Percentiles rank a stretch among this genome's conserved stretches.
These are phyloP conservation scores for Scolopax mira DNA, from an alignment of 2,113 vertebrate species.

Conservation along the genomic window DNA sequence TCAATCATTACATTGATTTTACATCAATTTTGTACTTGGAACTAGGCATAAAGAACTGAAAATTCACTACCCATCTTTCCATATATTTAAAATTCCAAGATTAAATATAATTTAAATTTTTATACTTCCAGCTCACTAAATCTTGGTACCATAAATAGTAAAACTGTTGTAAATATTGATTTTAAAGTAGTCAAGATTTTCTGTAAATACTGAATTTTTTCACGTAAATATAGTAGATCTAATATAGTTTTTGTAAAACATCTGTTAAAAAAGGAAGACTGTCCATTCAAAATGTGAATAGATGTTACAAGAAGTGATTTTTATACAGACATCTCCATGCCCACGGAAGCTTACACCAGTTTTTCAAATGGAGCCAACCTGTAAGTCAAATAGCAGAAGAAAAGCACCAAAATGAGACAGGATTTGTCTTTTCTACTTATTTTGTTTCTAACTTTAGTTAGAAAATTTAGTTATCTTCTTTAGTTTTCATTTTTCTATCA, in stretches of 20 bases:
- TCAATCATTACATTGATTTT: conserved; percentile 12
- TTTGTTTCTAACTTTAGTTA: not conserved
- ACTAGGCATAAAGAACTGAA: not conserved
- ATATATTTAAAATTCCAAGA: conserved; percentile 16
- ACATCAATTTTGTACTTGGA: conserved; percentile 1
- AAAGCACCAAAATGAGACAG: not conserved
- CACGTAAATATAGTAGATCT: not conserved
- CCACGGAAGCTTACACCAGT: not conserved
- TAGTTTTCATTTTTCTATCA: not conserved
- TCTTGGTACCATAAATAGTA: not conserved
- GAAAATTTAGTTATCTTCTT: no score
- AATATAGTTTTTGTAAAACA: not conserved
- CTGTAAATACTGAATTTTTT: not conserved
- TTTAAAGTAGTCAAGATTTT: conserved; percentile 1
- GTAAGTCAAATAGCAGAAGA: not conserved
- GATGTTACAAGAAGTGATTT: not conserved
- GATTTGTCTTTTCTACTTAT: not conserved
- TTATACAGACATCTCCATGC: not conserved
- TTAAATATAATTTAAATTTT: not conserved
- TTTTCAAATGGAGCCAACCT: not conserved
- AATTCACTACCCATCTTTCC: not conserved
- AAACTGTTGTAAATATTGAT: conserved; percentile 9
- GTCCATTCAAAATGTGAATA: not conserved
- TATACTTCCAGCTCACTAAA: conserved; percentile 1
- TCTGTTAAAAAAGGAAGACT: not conserved